Evolutionary conservation across 2,113 vertebrate species (phyloP), one percentile per base, ranked within the genome.

Genomic region (Scomber scombrus): DNA sequence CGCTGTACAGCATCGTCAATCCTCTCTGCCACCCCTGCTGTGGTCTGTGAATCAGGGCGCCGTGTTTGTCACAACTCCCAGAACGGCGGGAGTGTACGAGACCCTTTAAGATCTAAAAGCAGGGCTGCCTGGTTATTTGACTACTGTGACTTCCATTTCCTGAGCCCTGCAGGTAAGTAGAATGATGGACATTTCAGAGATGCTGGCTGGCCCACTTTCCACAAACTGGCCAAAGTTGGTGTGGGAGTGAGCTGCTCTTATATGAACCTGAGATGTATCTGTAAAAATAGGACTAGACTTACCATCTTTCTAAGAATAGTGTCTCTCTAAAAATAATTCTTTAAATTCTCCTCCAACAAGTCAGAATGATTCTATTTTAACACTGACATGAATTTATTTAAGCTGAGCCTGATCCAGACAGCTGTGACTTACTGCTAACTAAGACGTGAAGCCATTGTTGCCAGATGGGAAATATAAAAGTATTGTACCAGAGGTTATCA

Each of bases 81-180:
- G 69, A 80, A 29, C 47, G 47, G 61, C 18, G 16, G 40, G 55
- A 21, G 31, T 5, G 18, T 16, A 19, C 10, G 4, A 61, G 60
- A 61, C 56, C 69, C 62, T 61, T 16, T 68, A 62, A 71, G 81
- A 77, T 74, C 61, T 21, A 43, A 85, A 71, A 75, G 51, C 60
- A 18, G 1, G 49, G 26, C 78, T 82, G 71, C 64, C 50, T 69
- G 75, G 64, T 82, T 49, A 79, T 84, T 74, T 47, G 70, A 73
- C 71, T 78, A 76, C 69, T 79, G 71, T 67, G 77, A 60, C 79
- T 86, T 70, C 14, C 31, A n/a, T 68, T 82, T 51, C 75, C 67
- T 6, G 5, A 9, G 43, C 75, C 63, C 74, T 29, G 60, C 75
- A 83, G 86, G 86, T 83, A 78, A 58, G 68, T 54, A 51, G 5